A percentile compares a stretch with the other conserved stretches of the same genome.
These are phyloP conservation scores for Cataglyphis hispanica DNA, from an alignment of 1,140 invertebrate species.

Conservation along the genomic window DNA sequence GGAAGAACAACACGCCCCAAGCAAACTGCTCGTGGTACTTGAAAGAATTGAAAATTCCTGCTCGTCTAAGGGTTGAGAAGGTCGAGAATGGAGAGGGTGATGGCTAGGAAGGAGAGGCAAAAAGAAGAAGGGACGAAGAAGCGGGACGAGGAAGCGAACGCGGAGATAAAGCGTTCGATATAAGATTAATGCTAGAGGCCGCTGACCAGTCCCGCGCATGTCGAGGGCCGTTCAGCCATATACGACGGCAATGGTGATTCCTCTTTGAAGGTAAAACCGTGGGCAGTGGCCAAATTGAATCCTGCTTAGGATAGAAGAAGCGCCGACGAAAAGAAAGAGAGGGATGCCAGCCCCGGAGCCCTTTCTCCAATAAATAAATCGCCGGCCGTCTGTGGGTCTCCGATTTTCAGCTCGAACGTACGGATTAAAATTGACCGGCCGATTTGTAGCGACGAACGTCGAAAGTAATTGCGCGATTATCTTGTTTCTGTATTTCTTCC, in stretches of 20 bases:
- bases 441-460: constrained; percentile 53
- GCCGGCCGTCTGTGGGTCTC: constrained; percentile 73
- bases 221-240: constrained; percentile 76
- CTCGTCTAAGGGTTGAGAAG: constrained; percentile 80
- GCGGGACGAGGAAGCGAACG: constrained; percentile 70
- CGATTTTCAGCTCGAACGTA: constrained; percentile 60
- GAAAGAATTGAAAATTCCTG: constrained; percentile 86
- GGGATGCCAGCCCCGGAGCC: constrained; percentile 75
- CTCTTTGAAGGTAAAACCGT: constrained; percentile 86
- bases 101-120: constrained; percentile 6
- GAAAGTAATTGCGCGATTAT: constrained; percentile 56
- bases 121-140: constrained; percentile 31
- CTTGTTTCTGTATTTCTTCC: constrained; percentile 14
- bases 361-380: constrained; percentile 85
- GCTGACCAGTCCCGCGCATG: constrained; percentile 73
- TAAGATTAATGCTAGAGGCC: constrained; percentile 86
- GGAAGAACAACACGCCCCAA: constrained; percentile 60
- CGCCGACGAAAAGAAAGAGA: constrained; percentile 62
- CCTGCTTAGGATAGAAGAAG: constrained; percentile 84
- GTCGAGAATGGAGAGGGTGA: constrained; percentile 48
- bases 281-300: constrained; percentile 86
- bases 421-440: constrained; percentile 68
- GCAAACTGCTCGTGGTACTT: constrained; percentile 77
- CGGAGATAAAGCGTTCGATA: constrained; percentile 86
- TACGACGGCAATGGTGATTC: constrained; percentile 83